Percentiles rank a stretch among this genome's conserved stretches.
These are phyloP conservation scores for Calyptommatus sinebrachiatus DNA, from an alignment of 2,113 vertebrate species.

Conservation along the genomic window DNA sequence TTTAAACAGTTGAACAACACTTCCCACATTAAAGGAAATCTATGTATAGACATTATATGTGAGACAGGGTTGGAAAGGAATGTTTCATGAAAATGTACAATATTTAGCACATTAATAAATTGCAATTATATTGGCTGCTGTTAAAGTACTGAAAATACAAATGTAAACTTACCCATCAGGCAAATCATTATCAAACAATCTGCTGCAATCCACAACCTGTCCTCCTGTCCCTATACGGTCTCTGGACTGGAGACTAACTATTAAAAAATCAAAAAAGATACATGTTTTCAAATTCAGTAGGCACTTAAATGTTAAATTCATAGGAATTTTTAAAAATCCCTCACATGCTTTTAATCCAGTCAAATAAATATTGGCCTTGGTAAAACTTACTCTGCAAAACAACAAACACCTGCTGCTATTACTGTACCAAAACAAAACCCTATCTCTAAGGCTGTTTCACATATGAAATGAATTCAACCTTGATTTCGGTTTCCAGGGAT, in stretches of 20 bases:
- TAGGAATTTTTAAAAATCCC: background rate
- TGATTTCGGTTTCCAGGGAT: too few relatives aligned
- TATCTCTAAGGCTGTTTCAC: too few relatives aligned
- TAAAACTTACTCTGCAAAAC: too few relatives aligned
- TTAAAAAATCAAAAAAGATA: conserved; percentile 20
- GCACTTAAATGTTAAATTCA: background rate
- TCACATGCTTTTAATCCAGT: conserved; percentile 5
- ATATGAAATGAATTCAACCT: too few relatives aligned
- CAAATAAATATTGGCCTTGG: background rate
- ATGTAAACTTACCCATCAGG: conserved; percentile 87
- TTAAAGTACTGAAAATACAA: too few relatives aligned
- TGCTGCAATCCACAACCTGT: conserved; percentile 94
- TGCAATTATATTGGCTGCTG: background rate
- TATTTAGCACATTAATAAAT: background rate
- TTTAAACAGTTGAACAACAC: background rate
- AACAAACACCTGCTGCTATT: too few relatives aligned
- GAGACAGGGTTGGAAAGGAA: too few relatives aligned
- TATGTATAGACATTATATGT: background rate
- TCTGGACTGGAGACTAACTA: conserved; percentile 95
- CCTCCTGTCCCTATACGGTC: conserved; percentile 93
- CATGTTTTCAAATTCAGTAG: too few relatives aligned
- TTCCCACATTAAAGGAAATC: background rate
- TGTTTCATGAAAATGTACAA: too few relatives aligned
- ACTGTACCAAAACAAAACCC: too few relatives aligned
- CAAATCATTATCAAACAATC: conserved; percentile 93